Evolutionary conservation across 1,140 invertebrate genomes (phyloP).

Genomic region (Pectinophora gossypiella): DNA sequence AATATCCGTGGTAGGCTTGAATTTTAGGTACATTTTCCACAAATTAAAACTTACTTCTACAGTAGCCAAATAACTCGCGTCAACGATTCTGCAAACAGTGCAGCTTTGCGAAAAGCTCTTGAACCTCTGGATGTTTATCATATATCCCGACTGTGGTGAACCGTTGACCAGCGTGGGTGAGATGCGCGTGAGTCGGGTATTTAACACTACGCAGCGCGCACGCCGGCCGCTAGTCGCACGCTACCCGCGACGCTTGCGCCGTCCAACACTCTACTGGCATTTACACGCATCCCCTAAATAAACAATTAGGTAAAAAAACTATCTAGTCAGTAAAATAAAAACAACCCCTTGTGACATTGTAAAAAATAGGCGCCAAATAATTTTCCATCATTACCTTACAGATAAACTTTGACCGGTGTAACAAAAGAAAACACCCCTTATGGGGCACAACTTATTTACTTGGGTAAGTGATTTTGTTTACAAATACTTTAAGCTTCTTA

Average conservation of each 20-base stretch:
- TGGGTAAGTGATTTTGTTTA: conserved; percentile 42
- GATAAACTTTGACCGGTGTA: not conserved
- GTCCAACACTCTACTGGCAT: conserved; percentile 11
- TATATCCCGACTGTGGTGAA: too few relatives aligned
- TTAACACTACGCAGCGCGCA: conserved; percentile 52
- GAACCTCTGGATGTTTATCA: too few relatives aligned
- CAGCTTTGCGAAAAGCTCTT: not conserved
- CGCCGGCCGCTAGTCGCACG: conserved; percentile 53
- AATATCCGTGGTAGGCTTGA: too few relatives aligned
- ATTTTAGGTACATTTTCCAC: too few relatives aligned
- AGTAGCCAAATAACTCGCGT: too few relatives aligned
- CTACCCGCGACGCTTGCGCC: conserved; percentile 38
- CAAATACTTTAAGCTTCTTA: too few relatives aligned
- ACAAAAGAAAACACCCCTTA: conserved; percentile 35
- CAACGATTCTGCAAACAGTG: not conserved
- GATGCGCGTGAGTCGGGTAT: conserved; percentile 61
- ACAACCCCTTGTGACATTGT: not conserved
- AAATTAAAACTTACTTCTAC: too few relatives aligned
- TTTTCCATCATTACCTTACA: not conserved
- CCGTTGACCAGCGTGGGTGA: conserved; percentile 41
- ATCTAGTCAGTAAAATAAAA: too few relatives aligned
- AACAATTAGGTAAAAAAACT: too few relatives aligned
- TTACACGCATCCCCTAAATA: not conserved
- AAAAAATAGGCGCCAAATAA: not conserved
- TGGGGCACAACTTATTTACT: conserved; percentile 45